Evolutionary conservation across 2,797 vertebrate genomes (phyloP).

Genomic region (Mus caroli): DNA sequence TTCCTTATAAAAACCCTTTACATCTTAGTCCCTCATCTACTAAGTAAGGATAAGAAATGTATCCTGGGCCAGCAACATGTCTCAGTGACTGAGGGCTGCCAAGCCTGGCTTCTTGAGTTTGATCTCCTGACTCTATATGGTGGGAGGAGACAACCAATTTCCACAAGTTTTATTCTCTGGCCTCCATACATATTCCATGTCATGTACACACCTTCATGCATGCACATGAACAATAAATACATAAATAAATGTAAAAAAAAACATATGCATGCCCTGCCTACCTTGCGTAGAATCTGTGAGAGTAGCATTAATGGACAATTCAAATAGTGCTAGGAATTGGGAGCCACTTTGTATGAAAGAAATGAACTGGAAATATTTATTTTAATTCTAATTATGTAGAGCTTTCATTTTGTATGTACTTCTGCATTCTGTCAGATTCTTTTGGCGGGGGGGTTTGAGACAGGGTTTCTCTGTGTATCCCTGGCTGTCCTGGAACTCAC

Average conservation of each 20-base stretch:
- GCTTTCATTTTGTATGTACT: neutral
- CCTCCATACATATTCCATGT: too few species aligned
- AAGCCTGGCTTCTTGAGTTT: neutral
- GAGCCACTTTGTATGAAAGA: neutral
- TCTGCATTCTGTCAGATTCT: neutral
- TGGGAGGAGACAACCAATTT: neutral
- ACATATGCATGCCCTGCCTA: neutral
- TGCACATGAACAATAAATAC: neutral
- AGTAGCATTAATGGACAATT: neutral
- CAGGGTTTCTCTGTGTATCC: too few species aligned
- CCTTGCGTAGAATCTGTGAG: neutral
- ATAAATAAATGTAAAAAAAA: neutral
- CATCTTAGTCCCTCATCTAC: neutral
- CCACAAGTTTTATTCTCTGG: too few species aligned
- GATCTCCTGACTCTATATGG: neutral
- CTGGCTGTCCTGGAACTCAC: too few species aligned
- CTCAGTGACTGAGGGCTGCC: neutral
- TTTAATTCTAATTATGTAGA: neutral
- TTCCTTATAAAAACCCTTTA: neutral
- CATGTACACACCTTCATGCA: neutral
- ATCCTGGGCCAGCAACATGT: neutral
- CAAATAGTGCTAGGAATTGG: neutral
- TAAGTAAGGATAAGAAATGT: conserved; percentile 11
- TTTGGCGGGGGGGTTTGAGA: neutral
- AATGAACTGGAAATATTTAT: neutral